A percentile compares a stretch with the other conserved stretches of the same genome.
These are phyloP conservation scores for Dendroctonus ponderosae DNA, from an alignment of 1,140 invertebrate species.

Conservation along the genomic window DNA sequence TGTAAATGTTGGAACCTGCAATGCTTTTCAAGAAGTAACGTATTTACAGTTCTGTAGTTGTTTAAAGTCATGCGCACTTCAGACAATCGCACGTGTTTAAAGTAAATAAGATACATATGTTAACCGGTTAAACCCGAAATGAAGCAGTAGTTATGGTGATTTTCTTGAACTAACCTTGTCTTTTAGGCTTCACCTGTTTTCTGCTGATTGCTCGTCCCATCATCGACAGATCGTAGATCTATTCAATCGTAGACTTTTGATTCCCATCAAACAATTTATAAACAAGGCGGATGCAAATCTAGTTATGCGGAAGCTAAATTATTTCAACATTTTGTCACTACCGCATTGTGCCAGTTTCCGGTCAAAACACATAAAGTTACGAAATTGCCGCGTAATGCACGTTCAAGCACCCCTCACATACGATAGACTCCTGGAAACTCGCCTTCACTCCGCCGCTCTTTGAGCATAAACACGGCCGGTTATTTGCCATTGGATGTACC, in stretches of 20 bases:
- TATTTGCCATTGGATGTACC: slow-evolving; percentile 49
- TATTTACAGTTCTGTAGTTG: too few relatives aligned
- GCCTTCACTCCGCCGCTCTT: slow-evolving; percentile 41
- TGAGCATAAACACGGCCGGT: slow-evolving; percentile 45
- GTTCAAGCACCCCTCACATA: slow-evolving; percentile 39
- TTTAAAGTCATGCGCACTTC: background rate
- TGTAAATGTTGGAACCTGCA: too few relatives aligned
- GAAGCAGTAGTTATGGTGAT: background rate
- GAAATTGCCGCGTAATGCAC: slow-evolving; percentile 2
- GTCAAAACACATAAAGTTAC: background rate
- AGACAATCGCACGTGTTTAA: background rate
- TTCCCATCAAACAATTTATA: too few relatives aligned
- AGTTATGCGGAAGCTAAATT: too few relatives aligned
- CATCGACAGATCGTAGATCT: too few relatives aligned
- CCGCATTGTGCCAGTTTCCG: too few relatives aligned
- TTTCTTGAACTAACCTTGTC: slow-evolving; percentile 41
- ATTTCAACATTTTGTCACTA: too few relatives aligned
- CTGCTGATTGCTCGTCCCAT: slow-evolving; percentile 35
- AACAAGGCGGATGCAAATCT: too few relatives aligned
- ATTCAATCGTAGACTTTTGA: too few relatives aligned
- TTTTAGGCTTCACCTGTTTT: slow-evolving; percentile 50
- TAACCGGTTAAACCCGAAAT: background rate
- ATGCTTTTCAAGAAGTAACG: too few relatives aligned
- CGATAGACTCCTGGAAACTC: slow-evolving; percentile 40
- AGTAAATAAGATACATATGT: background rate